Base-by-base conservation (phyloP, 2,113 vertebrate genomes). In the Pteropus alecto region DNA sequence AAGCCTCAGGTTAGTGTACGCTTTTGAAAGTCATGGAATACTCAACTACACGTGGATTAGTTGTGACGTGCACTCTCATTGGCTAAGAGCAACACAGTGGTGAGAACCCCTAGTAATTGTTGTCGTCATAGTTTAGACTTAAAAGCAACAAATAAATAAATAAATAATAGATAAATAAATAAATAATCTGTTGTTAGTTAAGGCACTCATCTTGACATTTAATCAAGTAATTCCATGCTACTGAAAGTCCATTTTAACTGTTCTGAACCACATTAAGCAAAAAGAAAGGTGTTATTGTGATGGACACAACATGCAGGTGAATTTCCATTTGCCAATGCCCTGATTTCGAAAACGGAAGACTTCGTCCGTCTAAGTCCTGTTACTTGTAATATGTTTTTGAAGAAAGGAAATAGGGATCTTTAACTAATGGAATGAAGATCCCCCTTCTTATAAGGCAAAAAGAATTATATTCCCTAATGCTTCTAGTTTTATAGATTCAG, bases 211-310 rank as follows among this genome's bases (percentile, higher is more conserved):
- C 73, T 90, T 0, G 68, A 67, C 68, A 93, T 92, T 90, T 71
- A 97, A 93, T 7, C 71, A 97, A 97, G 96, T 63, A 96, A 97
- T 58, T 95, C 33, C 97, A 97, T 96, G 97, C 98, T 98, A 98
- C 96, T 91, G 96, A 97, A 97, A 94, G 96, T 96, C 96, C 97
- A 95, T 96, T 95, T 97, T 96, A 98, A 97, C 63, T 96, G 93
- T 95, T 90, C 96, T 93, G 61, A 98, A 94, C 35, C 96, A 96
- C 94, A 95, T 48, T 84, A 73, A 96, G 97, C 96, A 89, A 97
- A 97, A 89, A 83, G 78, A 97, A 87, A 98, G 61, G 90, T 46
- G 11, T 97, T 88, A 91, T 94, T 97, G 97, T 83, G 78, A 90
- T 38, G 97, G 92, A 70, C 19, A 91, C 84, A 83, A 43, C 96